Conservation (phyloP, 2,113 vertebrate genomes). For the Prionailurus viverrinus region DNA sequence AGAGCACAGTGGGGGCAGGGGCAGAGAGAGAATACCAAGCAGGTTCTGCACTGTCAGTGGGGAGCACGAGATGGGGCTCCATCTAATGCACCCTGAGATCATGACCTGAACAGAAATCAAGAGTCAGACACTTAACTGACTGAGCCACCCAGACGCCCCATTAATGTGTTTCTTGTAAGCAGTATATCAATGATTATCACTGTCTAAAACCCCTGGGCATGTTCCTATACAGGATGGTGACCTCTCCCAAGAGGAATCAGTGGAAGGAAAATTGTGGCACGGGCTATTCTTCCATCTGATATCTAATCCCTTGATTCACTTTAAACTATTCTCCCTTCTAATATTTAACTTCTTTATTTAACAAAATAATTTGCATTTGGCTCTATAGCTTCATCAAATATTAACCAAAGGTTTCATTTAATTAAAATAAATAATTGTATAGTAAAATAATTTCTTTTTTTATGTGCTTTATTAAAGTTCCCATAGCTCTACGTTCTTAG, state of each 20-base stretch:
- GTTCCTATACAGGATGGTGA: background rate
- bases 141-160: too few species aligned
- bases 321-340: background rate
- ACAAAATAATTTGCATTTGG: conserved; percentile 41
- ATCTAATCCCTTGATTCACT: background rate
- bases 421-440: conserved; percentile 50
- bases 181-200: background rate
- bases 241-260: background rate
- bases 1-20: too few species aligned
- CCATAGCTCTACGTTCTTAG: background rate
- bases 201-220: background rate
- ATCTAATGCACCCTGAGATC: too few species aligned
- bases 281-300: background rate
- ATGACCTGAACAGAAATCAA: too few species aligned
- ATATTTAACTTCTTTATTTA: conserved; percentile 31
- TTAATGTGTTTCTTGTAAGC: background rate
- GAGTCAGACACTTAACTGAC: too few species aligned
- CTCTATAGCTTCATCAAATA: background rate
- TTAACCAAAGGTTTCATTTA: conserved; percentile 30
- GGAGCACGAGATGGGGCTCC: too few species aligned
- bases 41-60: too few species aligned
- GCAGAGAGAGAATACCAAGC: too few species aligned
- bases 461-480: conserved; percentile 27
- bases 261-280: background rate
- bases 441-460: conserved; percentile 32